Evolutionary conservation across 2,888 invertebrate genomes (phyloP).

Genomic region (Stenodema calcarata): DNA sequence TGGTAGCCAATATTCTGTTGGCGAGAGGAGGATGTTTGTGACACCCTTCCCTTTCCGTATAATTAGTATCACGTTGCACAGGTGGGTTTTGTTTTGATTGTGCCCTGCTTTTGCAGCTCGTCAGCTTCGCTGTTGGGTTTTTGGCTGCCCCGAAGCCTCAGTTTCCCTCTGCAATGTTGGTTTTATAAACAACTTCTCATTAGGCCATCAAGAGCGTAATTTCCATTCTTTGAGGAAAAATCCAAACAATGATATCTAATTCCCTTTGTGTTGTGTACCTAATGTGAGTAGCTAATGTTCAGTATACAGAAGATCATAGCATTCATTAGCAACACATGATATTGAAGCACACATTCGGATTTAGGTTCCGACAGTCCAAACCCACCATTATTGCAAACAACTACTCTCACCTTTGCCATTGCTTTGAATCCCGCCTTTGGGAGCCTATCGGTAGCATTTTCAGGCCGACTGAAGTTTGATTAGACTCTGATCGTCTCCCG

Average conservation of each 20-base stretch:
- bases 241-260: background rate
- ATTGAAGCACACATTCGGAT: too few species aligned
- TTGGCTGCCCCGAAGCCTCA: background rate
- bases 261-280: background rate
- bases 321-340: too few species aligned
- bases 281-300: too few species aligned
- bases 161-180: background rate
- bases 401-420: too few species aligned
- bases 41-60: background rate
- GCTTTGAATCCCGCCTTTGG: too few species aligned
- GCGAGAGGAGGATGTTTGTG: background rate
- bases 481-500: too few species aligned
- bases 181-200: background rate
- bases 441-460: too few species aligned
- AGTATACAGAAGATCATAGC: too few species aligned
- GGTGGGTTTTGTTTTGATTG: background rate
- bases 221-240: background rate
- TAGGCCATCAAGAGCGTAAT: background rate
- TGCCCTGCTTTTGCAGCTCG: background rate
- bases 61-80: background rate
- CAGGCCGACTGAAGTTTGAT: too few species aligned
- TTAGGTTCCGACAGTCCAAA: too few species aligned
- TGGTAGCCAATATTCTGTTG: background rate
- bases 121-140: background rate
- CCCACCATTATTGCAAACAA: too few species aligned